phyloP scores from a whole-genome alignment of 2,113 vertebrate genomes.

The Calypte anna region DNA sequence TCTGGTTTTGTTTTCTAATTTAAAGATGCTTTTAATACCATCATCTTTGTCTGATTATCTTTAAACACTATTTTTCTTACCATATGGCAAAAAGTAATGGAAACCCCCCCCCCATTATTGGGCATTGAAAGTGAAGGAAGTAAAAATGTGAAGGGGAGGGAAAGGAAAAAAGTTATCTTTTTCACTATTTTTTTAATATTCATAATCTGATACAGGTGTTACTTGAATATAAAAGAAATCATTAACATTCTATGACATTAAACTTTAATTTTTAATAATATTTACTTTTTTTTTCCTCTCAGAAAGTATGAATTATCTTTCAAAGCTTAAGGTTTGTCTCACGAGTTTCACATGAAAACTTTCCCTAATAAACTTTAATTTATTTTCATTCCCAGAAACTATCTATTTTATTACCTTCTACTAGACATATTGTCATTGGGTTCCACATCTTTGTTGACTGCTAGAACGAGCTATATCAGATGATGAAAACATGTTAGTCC shows the following conservation, averaged over 20 bases:
- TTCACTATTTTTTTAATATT: background rate
- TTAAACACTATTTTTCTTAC: background rate
- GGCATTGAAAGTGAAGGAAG: background rate
- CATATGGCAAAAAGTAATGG: background rate
- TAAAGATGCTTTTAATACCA: background rate
- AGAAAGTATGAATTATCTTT: background rate
- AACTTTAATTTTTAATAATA: background rate
- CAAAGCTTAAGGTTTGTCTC: background rate
- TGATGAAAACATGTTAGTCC: background rate
- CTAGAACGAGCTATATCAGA: background rate
- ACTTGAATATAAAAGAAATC: background rate
- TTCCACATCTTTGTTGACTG: background rate
- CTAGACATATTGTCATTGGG: background rate
- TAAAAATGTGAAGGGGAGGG: background rate
- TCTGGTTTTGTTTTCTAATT: background rate
- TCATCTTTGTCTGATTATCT: fast-evolving
- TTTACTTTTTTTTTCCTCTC: background rate
- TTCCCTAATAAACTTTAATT: background rate
- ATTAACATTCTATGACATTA: background rate
- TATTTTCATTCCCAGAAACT: background rate
- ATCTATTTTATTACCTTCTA: background rate
- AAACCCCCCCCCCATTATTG: background rate
- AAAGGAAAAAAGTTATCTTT: background rate
- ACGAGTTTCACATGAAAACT: fast-evolving
- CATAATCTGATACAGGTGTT: background rate